These are phyloP conservation scores for Forbesichthys papilliferus DNA, from an alignment of 2,113 vertebrate genomes.

Conservation along the genomic window DNA sequence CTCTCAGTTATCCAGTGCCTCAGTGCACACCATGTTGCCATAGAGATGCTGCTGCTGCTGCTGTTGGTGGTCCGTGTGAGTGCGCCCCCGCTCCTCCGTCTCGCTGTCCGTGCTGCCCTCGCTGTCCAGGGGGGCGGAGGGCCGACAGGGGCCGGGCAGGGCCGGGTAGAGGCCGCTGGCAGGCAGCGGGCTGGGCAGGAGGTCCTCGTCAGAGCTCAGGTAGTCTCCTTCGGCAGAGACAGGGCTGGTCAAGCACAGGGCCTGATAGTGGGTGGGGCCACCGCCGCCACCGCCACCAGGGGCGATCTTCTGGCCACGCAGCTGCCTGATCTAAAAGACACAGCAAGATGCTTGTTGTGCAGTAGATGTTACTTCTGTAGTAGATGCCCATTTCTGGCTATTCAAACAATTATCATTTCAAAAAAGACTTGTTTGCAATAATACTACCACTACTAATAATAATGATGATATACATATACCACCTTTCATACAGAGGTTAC, in stretches of 20 bases:
- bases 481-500: too few relatives aligned
- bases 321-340: constrained; percentile 80
- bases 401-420: too few relatives aligned
- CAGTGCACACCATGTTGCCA: constrained; percentile 70
- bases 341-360: not conserved
- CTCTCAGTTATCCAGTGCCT: constrained; percentile 71
- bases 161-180: constrained; percentile 78
- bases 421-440: not conserved
- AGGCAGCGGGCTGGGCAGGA: constrained; percentile 81
- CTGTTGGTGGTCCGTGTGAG: constrained; percentile 54
- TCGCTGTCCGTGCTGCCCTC: constrained; percentile 90
- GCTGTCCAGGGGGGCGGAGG: constrained; percentile 83
- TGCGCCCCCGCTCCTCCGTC: constrained; percentile 65
- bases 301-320: constrained; percentile 83
- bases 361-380: too few relatives aligned
- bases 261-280: constrained; percentile 74
- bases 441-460: not conserved
- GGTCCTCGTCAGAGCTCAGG: constrained; percentile 90
- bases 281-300: constrained; percentile 70
- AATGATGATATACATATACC: too few relatives aligned
- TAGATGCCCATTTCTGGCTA: too few relatives aligned
- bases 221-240: constrained; percentile 87
- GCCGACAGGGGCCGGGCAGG: constrained; percentile 75
- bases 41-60: constrained; percentile 48
- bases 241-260: constrained; percentile 83